A percentile compares a stretch with the other conserved stretches of the same genome.
Conservation (phyloP, 2,888 invertebrate genomes). For the Ormyrus thymus region DNA sequence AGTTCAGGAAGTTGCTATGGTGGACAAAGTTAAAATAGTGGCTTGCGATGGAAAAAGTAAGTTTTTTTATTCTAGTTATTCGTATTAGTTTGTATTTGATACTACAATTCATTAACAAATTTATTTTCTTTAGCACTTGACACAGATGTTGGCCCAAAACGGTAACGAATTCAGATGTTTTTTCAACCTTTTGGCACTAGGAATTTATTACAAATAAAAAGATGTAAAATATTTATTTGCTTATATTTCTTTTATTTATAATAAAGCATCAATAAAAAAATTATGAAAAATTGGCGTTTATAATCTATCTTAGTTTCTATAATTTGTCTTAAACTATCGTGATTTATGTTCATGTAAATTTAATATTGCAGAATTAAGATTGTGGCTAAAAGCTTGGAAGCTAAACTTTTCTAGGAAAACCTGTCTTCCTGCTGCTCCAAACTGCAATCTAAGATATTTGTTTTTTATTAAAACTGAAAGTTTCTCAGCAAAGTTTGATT, state of each 20-base stretch:
- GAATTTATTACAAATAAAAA: constrained; percentile 45
- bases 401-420: constrained; percentile 89
- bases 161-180: constrained; percentile 64
- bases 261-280: constrained; percentile 54
- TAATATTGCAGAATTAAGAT: constrained; percentile 77
- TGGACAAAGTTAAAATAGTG: constrained; percentile 97
- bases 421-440: constrained; percentile 86
- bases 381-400: constrained; percentile 85
- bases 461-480: constrained; percentile 83
- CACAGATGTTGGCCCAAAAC: constrained; percentile 68
- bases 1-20: constrained; percentile 93
- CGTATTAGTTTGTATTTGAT: constrained; percentile 9
- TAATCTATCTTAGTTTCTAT: constrained; percentile 13
- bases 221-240: constrained; percentile 47
- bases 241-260: constrained; percentile 53
- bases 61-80: constrained; percentile 68
- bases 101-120: constrained; percentile 15
- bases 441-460: constrained; percentile 78
- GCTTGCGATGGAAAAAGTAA: constrained; percentile 97
- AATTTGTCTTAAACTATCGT: constrained; percentile 32
- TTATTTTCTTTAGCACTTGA: constrained; percentile 66
- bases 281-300: constrained; percentile 36
- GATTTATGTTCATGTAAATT: constrained; percentile 58
- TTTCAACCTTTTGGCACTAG: constrained; percentile 30
- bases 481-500: constrained; percentile 84